Conservation (phyloP, 2,797 vertebrate genomes). For the Lagodon rhomboides region DNA sequence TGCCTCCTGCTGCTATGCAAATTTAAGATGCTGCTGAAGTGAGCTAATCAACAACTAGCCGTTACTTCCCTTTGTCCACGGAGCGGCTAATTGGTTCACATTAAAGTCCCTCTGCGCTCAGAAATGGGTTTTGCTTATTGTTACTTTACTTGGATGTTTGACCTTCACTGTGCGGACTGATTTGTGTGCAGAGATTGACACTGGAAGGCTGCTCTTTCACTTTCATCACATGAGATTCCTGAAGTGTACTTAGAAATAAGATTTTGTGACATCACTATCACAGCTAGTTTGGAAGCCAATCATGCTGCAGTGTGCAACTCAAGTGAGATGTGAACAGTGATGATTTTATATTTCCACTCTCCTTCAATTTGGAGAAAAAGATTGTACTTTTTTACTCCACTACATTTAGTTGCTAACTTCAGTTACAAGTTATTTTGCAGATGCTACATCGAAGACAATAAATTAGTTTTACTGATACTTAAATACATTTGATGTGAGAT, state of each 20-base stretch:
- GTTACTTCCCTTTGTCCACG: conserved; percentile 58
- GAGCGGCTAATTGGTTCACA: conserved; percentile 48
- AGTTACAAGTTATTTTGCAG: no score
- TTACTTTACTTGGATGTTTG: conserved; percentile 2
- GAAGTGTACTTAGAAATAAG: not conserved
- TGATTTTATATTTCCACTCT: no score
- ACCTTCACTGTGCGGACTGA: not conserved
- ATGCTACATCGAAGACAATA: no score
- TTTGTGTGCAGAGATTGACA: not conserved
- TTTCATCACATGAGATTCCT: not conserved
- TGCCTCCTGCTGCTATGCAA: conserved; percentile 70
- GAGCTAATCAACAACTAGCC: conserved; percentile 68
- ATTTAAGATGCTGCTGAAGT: conserved; percentile 59
- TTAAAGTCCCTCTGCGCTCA: not conserved
- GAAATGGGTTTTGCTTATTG: conserved; percentile 7
- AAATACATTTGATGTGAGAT: no score
- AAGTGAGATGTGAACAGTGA: not conserved
- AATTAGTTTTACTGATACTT: no score
- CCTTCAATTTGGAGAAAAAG: no score
- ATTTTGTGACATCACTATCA: not conserved
- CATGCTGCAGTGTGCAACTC: not conserved
- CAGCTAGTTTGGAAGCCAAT: not conserved
- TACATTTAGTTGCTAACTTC: no score
- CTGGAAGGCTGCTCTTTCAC: not conserved
- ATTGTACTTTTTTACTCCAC: no score